A percentile compares a stretch with the other conserved stretches of the same genome.
Evolutionary conservation across 2,888 invertebrate species (phyloP).

Genomic region (Dugesia japonica): DNA sequence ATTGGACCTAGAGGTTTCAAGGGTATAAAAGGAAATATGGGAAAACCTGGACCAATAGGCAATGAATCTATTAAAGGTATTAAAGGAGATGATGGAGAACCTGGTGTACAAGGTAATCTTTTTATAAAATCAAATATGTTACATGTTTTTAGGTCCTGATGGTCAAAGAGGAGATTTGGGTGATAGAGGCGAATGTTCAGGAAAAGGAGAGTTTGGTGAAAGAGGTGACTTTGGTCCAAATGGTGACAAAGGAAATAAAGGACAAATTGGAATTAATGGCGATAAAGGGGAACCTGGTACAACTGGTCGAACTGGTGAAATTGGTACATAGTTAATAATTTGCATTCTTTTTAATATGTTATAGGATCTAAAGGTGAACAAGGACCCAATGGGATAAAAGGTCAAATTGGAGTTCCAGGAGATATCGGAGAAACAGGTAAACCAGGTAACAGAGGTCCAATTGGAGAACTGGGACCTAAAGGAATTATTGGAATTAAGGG

Average conservation of each 20-base stretch:
- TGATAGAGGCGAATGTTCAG: neutral
- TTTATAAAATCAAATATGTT: too few species aligned
- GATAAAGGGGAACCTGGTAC: conserved; percentile 24
- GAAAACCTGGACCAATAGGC: neutral
- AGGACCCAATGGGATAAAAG: neutral
- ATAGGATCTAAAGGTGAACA: neutral
- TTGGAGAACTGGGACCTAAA: neutral
- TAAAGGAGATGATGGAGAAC: neutral
- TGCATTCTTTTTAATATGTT: too few species aligned
- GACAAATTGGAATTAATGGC: conserved; percentile 1
- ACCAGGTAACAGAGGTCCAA: neutral
- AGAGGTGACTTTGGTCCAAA: neutral
- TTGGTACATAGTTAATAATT: neutral
- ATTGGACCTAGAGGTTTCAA: neutral
- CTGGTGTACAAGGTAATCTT: neutral
- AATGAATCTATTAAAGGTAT: neutral
- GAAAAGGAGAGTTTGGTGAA: neutral
- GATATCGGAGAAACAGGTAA: conserved; percentile 22
- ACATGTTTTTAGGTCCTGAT: neutral
- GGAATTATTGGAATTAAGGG: conserved; percentile 11
- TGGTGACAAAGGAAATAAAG: conserved; percentile 1
- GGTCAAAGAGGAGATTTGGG: neutral
- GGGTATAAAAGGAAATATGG: neutral
- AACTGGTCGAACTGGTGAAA: conserved; percentile 17
- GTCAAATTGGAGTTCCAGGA: neutral